Percentiles rank a stretch among this genome's conserved stretches.
phyloP scores from a whole-genome alignment of 1,140 invertebrate genomes.

The Drosophila biarmipes region DNA sequence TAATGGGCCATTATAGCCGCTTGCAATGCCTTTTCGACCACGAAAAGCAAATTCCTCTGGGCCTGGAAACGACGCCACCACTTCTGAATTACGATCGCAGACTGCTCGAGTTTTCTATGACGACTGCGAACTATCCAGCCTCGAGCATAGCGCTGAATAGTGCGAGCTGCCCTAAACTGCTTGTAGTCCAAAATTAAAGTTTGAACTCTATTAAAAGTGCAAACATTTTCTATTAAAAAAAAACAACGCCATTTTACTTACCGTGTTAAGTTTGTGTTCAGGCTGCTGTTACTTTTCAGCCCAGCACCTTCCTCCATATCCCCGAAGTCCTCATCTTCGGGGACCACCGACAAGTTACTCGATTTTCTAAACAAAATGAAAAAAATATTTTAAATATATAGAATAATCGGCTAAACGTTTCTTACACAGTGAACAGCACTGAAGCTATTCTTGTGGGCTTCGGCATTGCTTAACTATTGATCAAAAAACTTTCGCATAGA shows the following conservation, averaged over 20 bases:
- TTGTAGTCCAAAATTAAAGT: conserved; percentile 52
- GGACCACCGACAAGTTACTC: neutral
- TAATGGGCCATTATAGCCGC: neutral
- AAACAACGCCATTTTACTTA: neutral
- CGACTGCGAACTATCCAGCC: conserved; percentile 20
- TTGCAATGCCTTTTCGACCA: conserved; percentile 26
- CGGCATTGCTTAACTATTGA: neutral
- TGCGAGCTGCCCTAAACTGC: conserved; percentile 62
- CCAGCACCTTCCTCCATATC: neutral
- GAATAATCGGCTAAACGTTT: neutral
- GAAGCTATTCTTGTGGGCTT: neutral
- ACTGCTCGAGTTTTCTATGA: rapidly evolving
- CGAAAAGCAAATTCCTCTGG: neutral
- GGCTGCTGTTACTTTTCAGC: neutral
- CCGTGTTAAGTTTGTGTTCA: neutral
- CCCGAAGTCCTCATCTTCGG: neutral
- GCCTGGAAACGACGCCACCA: conserved; percentile 40
- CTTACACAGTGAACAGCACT: neutral
- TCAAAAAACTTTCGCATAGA: neutral
- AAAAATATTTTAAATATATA: neutral
- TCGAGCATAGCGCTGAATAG: conserved; percentile 47
- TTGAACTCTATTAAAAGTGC: neutral
- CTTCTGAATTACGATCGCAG: conserved; percentile 38
- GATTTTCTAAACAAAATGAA: neutral
- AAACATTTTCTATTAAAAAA: too few species aligned